phyloP scores from a whole-genome alignment of 2,888 invertebrate species.

The Icerya purchasi region DNA sequence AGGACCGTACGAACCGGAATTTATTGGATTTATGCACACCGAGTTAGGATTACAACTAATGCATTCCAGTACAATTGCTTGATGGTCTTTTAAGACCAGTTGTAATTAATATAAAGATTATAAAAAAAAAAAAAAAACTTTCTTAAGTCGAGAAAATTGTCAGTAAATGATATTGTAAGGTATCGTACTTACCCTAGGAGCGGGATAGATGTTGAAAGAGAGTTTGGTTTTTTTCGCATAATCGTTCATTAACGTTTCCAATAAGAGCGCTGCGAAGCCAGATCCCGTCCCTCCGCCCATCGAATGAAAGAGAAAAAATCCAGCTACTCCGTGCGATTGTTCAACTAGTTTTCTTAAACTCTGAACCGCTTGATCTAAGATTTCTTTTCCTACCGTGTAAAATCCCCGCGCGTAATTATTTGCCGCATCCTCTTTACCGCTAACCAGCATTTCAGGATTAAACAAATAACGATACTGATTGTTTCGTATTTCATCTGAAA shows the following conservation, averaged over 20 bases:
- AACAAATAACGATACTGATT: conserved; percentile 10
- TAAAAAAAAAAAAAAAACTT: too few relatives aligned
- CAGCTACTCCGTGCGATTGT: conserved; percentile 35
- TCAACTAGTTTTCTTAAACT: conserved; percentile 29
- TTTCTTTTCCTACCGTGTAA: conserved; percentile 10
- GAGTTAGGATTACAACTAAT: too few relatives aligned
- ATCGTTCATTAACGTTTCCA: conserved; percentile 7
- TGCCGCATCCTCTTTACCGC: conserved; percentile 12
- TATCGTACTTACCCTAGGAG: conserved; percentile 25
- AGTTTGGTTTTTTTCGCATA: conserved; percentile 10
- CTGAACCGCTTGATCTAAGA: conserved; percentile 5
- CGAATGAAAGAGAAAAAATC: conserved; percentile 30
- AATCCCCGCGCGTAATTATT: conserved; percentile 11
- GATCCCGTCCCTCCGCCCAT: conserved; percentile 62
- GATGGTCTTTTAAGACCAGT: too few relatives aligned
- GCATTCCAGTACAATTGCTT: too few relatives aligned
- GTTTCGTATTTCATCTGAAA: conserved; percentile 11
- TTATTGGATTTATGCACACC: too few relatives aligned
- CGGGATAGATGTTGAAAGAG: conserved; percentile 21
- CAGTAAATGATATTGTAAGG: too few relatives aligned
- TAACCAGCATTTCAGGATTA: conserved; percentile 7
- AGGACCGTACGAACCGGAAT: too few relatives aligned
- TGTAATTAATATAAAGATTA: too few relatives aligned
- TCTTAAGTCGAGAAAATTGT: too few relatives aligned
- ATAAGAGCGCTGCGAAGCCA: conserved; percentile 29